Evolutionary conservation across 2,888 invertebrate genomes (phyloP), one percentile per base, ranked within the genome.

Genomic region (Chalcosyrphus nemorum): DNA sequence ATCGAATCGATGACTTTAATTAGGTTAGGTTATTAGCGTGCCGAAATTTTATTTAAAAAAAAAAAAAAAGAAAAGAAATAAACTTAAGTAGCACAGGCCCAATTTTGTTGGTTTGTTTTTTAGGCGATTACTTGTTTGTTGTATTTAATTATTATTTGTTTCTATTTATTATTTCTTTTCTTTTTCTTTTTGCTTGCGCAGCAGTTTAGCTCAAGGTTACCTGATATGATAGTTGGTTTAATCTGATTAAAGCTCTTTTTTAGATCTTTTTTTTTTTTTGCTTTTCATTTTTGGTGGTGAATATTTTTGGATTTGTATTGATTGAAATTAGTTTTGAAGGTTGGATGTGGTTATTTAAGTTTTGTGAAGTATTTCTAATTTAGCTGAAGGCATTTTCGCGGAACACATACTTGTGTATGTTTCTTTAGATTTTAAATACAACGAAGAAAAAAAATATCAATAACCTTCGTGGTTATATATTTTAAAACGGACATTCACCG

Each of bases 181-280:
- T 13, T 27, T 70, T 81, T 38, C 29, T 47, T 68, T 56, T 80
- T 65, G 75, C 80, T 68, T 63, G 63, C 74, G 61, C 65, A 80
- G 70, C 70, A 80, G 84, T 80, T 78, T 61, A 54, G 65, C 65
- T 80, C 84, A 84, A 84, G 84, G 84, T 84, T 84, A 84, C 70
- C 68, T 84, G 74, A 84, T 84, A 84, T 75, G 74, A 84, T 84
- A 84, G 84, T 82, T 82, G 56, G 61, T 56, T 78, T 82, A 82
- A 82, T 82, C 82, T 74, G 82, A 82, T 82, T 78, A 74, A 81
- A 78, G 68, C 63, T 78, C 38, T 78, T 82, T 47, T 81, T 72
- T 19, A 63, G 21, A 52, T 32, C 19, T 61, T 59, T 11, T 32
- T 32, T 32, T 29, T 29, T 29, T 29, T 45, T 9, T 41, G 59